phyloP scores from a whole-genome alignment of 2,888 invertebrate species.

The Orthosia gracilis region DNA sequence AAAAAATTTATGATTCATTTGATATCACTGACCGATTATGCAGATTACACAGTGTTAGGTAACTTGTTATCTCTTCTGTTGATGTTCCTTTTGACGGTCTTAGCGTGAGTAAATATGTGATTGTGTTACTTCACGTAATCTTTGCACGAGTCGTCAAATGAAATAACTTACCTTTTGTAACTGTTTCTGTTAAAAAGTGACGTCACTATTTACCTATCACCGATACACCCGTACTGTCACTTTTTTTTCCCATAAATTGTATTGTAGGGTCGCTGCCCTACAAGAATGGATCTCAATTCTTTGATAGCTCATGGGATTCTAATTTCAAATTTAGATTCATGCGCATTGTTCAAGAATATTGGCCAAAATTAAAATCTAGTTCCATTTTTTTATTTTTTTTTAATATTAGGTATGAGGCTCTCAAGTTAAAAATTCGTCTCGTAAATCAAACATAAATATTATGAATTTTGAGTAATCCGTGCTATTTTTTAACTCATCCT shows the following conservation, averaged over 20 bases:
- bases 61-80: slow-evolving; percentile 62
- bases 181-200: slow-evolving; percentile 47
- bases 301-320: slow-evolving; percentile 9
- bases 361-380: not conserved
- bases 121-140: slow-evolving; percentile 65
- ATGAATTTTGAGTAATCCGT: slow-evolving; percentile 1
- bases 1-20: slow-evolving; percentile 60
- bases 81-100: slow-evolving; percentile 59
- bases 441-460: not conserved
- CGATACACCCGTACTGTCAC: slow-evolving; percentile 15
- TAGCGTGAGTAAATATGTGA: slow-evolving; percentile 59
- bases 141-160: slow-evolving; percentile 58
- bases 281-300: not conserved
- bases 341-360: not conserved
- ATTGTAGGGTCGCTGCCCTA: not conserved
- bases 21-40: slow-evolving; percentile 71
- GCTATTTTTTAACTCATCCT: slow-evolving; percentile 23
- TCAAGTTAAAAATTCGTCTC: not conserved
- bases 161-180: slow-evolving; percentile 57
- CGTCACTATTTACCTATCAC: slow-evolving; percentile 42
- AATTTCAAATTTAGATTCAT: not conserved
- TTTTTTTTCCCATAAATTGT: slow-evolving; percentile 23
- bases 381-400: not conserved
- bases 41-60: slow-evolving; percentile 68
- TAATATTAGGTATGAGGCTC: not conserved